phyloP scores from a whole-genome alignment of 2,797 vertebrate species.

The Linurgus olivaceus region DNA sequence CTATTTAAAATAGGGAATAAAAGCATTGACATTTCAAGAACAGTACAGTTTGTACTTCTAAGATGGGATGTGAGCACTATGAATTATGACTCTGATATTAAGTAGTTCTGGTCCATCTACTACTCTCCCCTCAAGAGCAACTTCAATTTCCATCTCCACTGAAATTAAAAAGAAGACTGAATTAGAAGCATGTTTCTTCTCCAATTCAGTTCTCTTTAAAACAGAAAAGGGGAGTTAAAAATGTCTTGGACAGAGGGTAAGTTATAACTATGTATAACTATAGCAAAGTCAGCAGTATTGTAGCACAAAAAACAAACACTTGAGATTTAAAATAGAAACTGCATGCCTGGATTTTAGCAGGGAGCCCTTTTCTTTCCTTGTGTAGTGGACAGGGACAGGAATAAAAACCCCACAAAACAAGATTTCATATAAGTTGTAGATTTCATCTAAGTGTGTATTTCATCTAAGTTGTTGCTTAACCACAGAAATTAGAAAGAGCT shows the following conservation, averaged over 20 bases:
- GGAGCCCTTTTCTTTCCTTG: not conserved
- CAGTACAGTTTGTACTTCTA: not conserved
- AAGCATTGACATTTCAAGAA: not conserved
- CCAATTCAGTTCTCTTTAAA: not conserved
- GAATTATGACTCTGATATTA: not conserved
- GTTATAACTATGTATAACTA: not conserved
- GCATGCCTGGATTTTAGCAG: not conserved
- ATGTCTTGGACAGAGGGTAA: not conserved
- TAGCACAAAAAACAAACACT: slow-evolving; percentile 11
- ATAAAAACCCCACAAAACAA: not conserved
- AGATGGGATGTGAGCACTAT: not conserved
- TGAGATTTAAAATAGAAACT: not conserved
- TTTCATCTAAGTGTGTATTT: not conserved
- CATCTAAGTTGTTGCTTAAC: not conserved
- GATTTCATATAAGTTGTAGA: not conserved
- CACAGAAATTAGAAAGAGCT: not conserved
- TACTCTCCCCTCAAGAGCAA: not conserved
- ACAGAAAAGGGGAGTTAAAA: slow-evolving; percentile 1
- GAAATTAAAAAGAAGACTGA: not conserved
- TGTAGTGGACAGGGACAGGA: not conserved
- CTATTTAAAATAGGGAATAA: not conserved
- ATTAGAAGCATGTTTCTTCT: not conserved
- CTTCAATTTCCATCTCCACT: not conserved
- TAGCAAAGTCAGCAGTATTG: slow-evolving; percentile 15
- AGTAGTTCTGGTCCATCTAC: slow-evolving; percentile 1